Percentiles rank a stretch among this genome's conserved stretches.
phyloP scores from a whole-genome alignment of 2,113 vertebrate genomes.

The Microcebus ravelobensis region DNA sequence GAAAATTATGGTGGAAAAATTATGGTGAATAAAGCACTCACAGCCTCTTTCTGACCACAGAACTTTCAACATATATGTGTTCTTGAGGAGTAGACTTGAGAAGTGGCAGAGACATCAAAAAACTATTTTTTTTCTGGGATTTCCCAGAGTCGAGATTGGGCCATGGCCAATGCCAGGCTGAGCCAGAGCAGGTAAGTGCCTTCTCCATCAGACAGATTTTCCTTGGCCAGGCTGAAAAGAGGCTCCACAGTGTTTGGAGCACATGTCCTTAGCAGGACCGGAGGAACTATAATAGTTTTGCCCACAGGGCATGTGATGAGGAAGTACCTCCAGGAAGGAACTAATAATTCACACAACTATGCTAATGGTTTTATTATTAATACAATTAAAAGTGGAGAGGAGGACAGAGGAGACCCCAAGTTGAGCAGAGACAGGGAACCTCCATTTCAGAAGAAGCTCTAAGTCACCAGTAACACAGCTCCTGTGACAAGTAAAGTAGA shows the following conservation, averaged over 20 bases:
- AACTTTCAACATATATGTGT: background rate
- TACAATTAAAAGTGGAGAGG: background rate
- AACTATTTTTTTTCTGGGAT: background rate
- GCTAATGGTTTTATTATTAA: background rate
- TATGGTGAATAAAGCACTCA: background rate
- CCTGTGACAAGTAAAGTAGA: background rate
- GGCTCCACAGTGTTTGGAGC: background rate
- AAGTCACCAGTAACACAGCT: background rate
- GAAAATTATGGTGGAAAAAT: background rate
- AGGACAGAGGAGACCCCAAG: background rate
- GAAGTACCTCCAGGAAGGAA: background rate
- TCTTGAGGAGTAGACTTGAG: background rate
- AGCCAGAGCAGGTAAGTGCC: background rate
- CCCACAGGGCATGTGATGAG: background rate
- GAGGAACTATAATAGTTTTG: background rate
- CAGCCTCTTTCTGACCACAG: background rate
- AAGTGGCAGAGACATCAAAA: background rate
- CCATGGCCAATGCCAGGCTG: background rate
- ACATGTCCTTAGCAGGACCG: background rate
- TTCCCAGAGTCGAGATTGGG: background rate
- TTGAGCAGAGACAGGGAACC: background rate
- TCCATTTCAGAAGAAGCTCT: background rate
- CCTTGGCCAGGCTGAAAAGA: background rate
- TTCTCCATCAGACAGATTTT: background rate
- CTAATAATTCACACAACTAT: background rate